A percentile compares a stretch with the other conserved stretches of the same genome.
Evolutionary conservation across 2,888 invertebrate genomes (phyloP).

Genomic region (Camptogramma bilineatum): DNA sequence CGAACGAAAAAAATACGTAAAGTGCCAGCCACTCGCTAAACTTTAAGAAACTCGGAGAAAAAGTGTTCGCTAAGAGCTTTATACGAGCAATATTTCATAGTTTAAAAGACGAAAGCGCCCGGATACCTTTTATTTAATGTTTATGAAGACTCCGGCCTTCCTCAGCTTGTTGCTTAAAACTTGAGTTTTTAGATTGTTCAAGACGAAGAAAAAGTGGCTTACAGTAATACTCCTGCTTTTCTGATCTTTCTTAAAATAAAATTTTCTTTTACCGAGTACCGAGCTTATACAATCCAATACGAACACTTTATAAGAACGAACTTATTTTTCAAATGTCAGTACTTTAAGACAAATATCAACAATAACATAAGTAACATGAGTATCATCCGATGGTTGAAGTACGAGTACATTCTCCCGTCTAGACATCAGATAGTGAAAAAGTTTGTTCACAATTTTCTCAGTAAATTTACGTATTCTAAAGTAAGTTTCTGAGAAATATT

Average conservation of each 20-base stretch:
- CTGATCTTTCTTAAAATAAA: constrained; percentile 5
- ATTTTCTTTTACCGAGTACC: not conserved
- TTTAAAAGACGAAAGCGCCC: constrained; percentile 60
- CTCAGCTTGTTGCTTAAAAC: constrained; percentile 46
- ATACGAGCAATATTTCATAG: constrained; percentile 64
- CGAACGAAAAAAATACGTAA: constrained; percentile 51
- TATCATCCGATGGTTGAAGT: not conserved
- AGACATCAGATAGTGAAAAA: constrained; percentile 24
- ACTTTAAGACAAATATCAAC: constrained; percentile 5
- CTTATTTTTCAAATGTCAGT: not conserved
- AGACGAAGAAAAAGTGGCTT: constrained; percentile 36
- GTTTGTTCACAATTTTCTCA: constrained; percentile 21
- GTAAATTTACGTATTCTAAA: constrained; percentile 17
- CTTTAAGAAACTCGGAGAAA: constrained; percentile 54
- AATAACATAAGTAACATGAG: constrained; percentile 2
- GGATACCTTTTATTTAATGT: constrained; percentile 58
- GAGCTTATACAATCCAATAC: not conserved
- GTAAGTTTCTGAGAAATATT: constrained; percentile 21
- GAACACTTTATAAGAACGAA: not conserved
- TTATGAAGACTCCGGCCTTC: constrained; percentile 55
- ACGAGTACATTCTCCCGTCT: constrained; percentile 22
- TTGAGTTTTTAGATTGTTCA: constrained; percentile 44
- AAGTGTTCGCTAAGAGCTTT: constrained; percentile 61
- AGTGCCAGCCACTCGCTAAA: constrained; percentile 56
- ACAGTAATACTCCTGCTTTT: constrained; percentile 22